Evolutionary conservation across 2,113 vertebrate species (phyloP).

Genomic region (Nettapus auritus): DNA sequence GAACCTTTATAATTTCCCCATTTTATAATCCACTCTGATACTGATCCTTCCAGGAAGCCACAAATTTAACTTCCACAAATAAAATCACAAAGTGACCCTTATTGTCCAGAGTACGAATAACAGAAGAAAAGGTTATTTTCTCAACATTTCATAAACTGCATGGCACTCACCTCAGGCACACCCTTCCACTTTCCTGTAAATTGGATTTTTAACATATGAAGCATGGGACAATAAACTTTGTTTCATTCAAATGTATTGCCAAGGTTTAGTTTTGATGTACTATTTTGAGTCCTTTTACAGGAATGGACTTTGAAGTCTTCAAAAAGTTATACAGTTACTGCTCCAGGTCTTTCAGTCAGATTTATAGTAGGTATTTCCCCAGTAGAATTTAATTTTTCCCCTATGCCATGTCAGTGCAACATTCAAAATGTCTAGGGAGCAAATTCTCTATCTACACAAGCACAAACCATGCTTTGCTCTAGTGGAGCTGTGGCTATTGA

Average conservation of each 20-base stretch:
- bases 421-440: not conserved
- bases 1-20: not conserved
- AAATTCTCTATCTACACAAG: not conserved
- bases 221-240: not conserved
- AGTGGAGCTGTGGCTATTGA: not conserved
- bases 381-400: not conserved
- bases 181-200: not conserved
- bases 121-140: not conserved
- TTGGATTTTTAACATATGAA: not conserved
- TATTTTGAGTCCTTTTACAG: not conserved
- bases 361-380: not conserved
- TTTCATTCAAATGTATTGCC: not conserved
- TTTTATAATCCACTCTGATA: conserved; percentile 1
- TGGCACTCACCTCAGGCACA: not conserved
- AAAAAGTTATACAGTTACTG: not conserved
- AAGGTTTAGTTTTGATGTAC: not conserved
- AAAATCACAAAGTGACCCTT: not conserved
- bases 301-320: not conserved
- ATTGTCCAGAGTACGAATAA: not conserved
- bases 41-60: not conserved
- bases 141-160: not conserved
- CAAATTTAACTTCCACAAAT: not conserved
- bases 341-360: not conserved
- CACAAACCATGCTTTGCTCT: not conserved
- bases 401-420: not conserved